Evolutionary conservation across 2,797 vertebrate species (phyloP).

Genomic region (Gila robusta): DNA sequence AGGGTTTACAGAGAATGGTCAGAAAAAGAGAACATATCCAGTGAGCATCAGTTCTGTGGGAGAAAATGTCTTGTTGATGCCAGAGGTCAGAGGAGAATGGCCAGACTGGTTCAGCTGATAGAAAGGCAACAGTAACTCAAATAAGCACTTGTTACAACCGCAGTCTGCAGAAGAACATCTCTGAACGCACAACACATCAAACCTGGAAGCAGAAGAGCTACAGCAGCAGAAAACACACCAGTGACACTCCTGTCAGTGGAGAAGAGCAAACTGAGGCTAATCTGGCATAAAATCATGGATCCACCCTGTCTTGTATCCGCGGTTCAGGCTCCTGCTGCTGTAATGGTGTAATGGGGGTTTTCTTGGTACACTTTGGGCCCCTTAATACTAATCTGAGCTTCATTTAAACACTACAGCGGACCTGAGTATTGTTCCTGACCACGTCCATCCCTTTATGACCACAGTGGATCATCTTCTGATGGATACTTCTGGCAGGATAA

Average conservation of each 20-base stretch:
- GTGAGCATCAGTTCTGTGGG: background rate
- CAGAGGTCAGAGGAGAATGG: conserved; percentile 58
- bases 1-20: background rate
- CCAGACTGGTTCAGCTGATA: conserved; percentile 10
- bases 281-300: background rate
- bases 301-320: background rate
- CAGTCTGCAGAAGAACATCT: background rate
- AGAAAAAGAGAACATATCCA: background rate
- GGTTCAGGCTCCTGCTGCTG: background rate
- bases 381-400: background rate
- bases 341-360: background rate
- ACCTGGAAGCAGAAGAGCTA: background rate
- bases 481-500: conserved; percentile 42
- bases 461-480: conserved; percentile 22
- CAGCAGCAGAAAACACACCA: background rate
- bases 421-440: background rate
- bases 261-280: background rate
- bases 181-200: background rate
- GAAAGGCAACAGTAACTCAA: background rate
- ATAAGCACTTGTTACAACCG: background rate
- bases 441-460: background rate
- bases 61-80: conserved; percentile 50
- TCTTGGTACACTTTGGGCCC: background rate
- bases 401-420: background rate
- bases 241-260: background rate